These are phyloP conservation scores for Diadema setosum DNA, from an alignment of 35 echinoderm and acorn worm species.

Conservation along the genomic window DNA sequence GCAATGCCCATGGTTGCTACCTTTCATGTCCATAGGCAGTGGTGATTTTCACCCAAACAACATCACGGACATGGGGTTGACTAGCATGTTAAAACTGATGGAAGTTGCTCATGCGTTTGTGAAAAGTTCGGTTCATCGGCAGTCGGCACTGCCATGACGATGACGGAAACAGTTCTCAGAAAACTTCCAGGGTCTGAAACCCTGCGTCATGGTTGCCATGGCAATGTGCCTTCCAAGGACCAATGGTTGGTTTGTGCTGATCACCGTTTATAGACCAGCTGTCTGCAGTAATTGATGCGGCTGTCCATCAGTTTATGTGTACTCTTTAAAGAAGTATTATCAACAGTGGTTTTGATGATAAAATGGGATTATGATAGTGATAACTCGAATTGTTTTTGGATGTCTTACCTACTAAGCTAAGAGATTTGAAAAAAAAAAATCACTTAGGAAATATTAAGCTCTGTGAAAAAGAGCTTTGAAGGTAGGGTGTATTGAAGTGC, in stretches of 20 bases:
- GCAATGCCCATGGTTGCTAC: not conserved
- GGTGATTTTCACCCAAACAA: not conserved
- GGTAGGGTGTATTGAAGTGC: too few relatives aligned
- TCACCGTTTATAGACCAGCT: too few relatives aligned
- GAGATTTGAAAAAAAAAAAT: not conserved
- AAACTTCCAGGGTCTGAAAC: too few relatives aligned
- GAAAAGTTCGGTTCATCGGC: not conserved
- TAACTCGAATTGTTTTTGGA: too few relatives aligned
- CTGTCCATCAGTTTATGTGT: too few relatives aligned
- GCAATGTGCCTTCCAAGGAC: not conserved
- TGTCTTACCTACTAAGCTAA: too few relatives aligned
- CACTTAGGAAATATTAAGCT: not conserved
- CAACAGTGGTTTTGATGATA: too few relatives aligned
- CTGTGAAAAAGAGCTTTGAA: not conserved
- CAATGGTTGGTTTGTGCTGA: not conserved
- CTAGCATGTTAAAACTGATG: not conserved
- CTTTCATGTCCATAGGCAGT: not conserved
- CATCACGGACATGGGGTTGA: not conserved
- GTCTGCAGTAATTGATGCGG: too few relatives aligned
- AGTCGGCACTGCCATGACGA: not conserved
- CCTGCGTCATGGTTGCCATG: slow-evolving; percentile 1
- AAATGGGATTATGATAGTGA: too few relatives aligned
- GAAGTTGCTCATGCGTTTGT: not conserved
- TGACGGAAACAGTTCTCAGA: not conserved
- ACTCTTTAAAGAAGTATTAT: too few relatives aligned